Base-by-base conservation (phyloP, 2,888 invertebrate genomes). In the Zele albiditarsus region DNA sequence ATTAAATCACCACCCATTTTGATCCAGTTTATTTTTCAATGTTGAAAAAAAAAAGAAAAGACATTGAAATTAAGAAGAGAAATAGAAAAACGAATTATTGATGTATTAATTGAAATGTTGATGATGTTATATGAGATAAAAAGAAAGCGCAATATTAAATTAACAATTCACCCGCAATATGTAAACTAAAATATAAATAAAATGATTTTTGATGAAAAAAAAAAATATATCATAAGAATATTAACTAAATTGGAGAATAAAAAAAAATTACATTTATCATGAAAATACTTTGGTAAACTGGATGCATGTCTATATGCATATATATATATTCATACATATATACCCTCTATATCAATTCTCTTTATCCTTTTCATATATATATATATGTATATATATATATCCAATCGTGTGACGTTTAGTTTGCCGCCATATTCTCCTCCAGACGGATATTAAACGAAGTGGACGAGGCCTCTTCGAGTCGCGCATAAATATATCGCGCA, bases 371-470 rank as follows among this genome's bases (percentile, higher is more conserved):
- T n/a, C 16, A 63, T 63, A 63, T 33, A 14, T n/a, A 46, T 46
- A 46, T n/a, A 53, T 2, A 42, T 42, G 12, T n/a, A 53, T 53
- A 53, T 20, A 53, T 42, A 42, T 53, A 53, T 23, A 53, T 53
- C 53, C 53, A 53, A n/a, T 53, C 53, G 10, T 65, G 65, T 38
- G 38, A 49, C 68, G 46, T 68, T 68, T 68, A 68, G 53, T 68
- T 68, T 53, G 31, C 68, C 68, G 68, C 28, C 68, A 68, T 68
- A 53, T 68, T 68, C 53, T 68, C 46, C 53, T 53, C 8, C 53
- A 53, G 68, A 68, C 49, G 68, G 49, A 53, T 53, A 68, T 53
- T 68, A 68, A 68, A 68, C 28, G 68, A 68, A 49, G 53, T 68
- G 31, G 31, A 68, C 53, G 53, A 6, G 53, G 68, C 23, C 53